Evolutionary conservation across 2,888 invertebrate genomes (phyloP).

Genomic region (Zonitis immaculata): DNA sequence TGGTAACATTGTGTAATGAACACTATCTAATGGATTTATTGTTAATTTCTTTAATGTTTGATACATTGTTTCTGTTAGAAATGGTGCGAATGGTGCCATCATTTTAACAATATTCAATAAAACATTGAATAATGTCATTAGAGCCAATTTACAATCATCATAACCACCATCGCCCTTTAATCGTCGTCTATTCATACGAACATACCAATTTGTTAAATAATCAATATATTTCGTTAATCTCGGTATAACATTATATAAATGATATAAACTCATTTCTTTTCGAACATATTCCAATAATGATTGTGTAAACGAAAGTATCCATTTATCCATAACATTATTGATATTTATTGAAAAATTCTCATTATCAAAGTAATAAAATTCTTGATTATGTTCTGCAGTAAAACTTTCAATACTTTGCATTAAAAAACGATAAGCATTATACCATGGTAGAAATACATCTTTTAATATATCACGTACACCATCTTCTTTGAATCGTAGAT

Average conservation of each 20-base stretch:
- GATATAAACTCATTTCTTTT: constrained; percentile 91
- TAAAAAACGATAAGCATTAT: constrained; percentile 87
- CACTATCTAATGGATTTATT: constrained; percentile 61
- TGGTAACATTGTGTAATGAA: constrained; percentile 91
- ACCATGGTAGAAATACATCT: constrained; percentile 98
- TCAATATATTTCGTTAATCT: constrained; percentile 93
- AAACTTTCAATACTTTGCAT: constrained; percentile 88
- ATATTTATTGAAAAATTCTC: constrained; percentile 28
- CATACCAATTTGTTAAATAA: constrained; percentile 98
- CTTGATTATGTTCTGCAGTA: constrained; percentile 55
- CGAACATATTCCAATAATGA: constrained; percentile 83
- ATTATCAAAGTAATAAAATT: constrained; percentile 45
- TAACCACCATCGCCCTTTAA: constrained; percentile 86
- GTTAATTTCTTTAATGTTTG: constrained; percentile 74
- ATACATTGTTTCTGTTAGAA: constrained; percentile 92
- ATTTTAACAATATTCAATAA: constrained; percentile 83
- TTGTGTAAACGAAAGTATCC: constrained; percentile 97
- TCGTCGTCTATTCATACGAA: constrained; percentile 91
- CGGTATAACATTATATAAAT: constrained; percentile 93
- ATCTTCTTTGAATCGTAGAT: constrained; percentile 93
- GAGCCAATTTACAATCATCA: constrained; percentile 75
- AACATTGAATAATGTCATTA: constrained; percentile 85
- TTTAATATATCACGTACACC: constrained; percentile 95
- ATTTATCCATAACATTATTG: constrained; percentile 88
- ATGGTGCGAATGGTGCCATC: constrained; percentile 98